phyloP scores from a whole-genome alignment of 1,140 invertebrate species.

The Branchinecta lindahli region DNA sequence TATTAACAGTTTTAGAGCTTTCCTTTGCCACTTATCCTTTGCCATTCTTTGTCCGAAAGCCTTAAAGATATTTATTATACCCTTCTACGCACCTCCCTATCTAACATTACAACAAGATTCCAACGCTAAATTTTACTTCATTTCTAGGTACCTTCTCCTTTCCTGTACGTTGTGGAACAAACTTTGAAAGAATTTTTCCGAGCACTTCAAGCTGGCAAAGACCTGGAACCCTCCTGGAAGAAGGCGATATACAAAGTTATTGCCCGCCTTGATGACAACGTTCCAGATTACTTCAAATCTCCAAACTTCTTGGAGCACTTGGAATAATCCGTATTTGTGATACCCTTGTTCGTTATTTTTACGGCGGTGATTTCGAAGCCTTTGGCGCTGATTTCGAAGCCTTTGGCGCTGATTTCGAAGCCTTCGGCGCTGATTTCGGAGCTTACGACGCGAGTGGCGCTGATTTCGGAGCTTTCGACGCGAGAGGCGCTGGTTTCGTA shows the following conservation, averaged over 20 bases:
- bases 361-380: too few species aligned
- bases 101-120: too few species aligned
- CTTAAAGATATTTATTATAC: too few species aligned
- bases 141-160: conserved; percentile 83
- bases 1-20: not conserved
- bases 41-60: conserved; percentile 13
- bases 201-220: conserved; percentile 85
- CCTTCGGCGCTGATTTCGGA: too few species aligned
- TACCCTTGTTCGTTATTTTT: too few species aligned
- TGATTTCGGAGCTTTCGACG: too few species aligned
- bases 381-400: too few species aligned
- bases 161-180: conserved; percentile 89
- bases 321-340: conserved; percentile 42
- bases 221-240: conserved; percentile 98
- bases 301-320: conserved; percentile 97
- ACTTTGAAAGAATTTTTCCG: conserved; percentile 97
- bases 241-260: conserved; percentile 99
- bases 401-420: too few species aligned
- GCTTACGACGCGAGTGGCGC: too few species aligned
- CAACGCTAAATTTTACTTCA: too few species aligned
- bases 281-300: conserved; percentile 99
- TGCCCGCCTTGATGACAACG: conserved; percentile 89
- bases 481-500: too few species aligned
- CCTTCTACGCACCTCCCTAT: too few species aligned
- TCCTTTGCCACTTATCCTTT: not conserved